Conservation (phyloP, 2,888 invertebrate genomes). For the Drosophila demipolita region DNA sequence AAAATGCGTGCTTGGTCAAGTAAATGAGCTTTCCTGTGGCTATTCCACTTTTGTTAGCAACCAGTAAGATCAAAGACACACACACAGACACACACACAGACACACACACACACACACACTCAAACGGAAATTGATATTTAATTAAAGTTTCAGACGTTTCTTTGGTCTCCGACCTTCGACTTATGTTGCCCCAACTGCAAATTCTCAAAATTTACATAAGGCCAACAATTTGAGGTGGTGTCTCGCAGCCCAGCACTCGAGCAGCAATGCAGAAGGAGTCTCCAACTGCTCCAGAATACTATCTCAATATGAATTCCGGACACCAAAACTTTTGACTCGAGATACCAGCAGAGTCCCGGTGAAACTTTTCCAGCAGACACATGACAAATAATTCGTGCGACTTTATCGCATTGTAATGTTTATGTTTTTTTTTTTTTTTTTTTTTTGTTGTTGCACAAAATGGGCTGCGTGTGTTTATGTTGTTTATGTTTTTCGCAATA, state of each 20-base stretch:
- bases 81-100: background rate
- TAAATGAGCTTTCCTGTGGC: slow-evolving; percentile 69
- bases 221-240: slow-evolving; percentile 17
- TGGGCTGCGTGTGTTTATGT: slow-evolving; percentile 1
- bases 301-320: slow-evolving; percentile 15
- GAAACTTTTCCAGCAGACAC: slow-evolving; percentile 26
- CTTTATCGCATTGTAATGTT: slow-evolving; percentile 30
- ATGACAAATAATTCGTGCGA: slow-evolving; percentile 33
- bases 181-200: slow-evolving; percentile 21
- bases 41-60: slow-evolving; percentile 56
- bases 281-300: slow-evolving; percentile 2
- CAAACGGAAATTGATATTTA: slow-evolving; percentile 74
- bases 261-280: background rate
- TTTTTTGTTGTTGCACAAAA: too few relatives aligned
- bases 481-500: background rate
- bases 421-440: background rate
- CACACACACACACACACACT: slow-evolving; percentile 11
- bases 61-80: slow-evolving; percentile 64
- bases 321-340: slow-evolving; percentile 20
- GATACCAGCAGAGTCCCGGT: slow-evolving; percentile 3
- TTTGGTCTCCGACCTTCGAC: slow-evolving; percentile 31
- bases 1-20: slow-evolving; percentile 68
- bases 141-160: slow-evolving; percentile 64
- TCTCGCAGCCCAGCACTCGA: background rate
- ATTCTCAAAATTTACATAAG: slow-evolving; percentile 36